These are phyloP conservation scores for Coturnix japonica DNA, from an alignment of 2,113 vertebrate genomes.

Conservation along the genomic window DNA sequence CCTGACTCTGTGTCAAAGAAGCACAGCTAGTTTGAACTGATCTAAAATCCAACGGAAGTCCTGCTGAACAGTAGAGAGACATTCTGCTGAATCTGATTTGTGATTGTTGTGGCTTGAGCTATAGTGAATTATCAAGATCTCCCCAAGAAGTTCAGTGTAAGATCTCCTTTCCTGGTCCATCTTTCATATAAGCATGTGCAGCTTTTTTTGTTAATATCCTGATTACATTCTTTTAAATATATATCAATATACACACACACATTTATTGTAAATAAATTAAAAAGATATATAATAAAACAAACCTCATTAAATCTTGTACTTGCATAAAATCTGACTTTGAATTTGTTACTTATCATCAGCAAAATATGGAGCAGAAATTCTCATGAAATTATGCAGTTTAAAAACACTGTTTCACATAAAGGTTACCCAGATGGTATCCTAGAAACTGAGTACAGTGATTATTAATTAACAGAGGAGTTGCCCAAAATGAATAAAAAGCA, in stretches of 20 bases:
- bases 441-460: neutral
- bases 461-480: neutral
- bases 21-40: neutral
- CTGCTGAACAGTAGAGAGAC: neutral
- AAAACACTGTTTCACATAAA: neutral
- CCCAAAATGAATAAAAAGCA: rapidly evolving
- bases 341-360: neutral
- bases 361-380: neutral
- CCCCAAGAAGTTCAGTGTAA: neutral
- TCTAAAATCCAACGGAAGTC: neutral
- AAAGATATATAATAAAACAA: neutral
- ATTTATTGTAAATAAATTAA: neutral
- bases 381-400: neutral
- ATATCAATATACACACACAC: no score
- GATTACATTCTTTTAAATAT: neutral
- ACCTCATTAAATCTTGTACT: neutral
- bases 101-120: neutral
- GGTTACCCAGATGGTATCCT: neutral
- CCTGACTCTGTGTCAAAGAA: neutral
- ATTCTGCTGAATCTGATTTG: neutral
- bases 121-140: neutral
- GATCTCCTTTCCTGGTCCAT: neutral
- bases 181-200: neutral
- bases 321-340: neutral
- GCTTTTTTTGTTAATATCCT: neutral